A percentile compares a stretch with the other conserved stretches of the same genome.
Evolutionary conservation across 2,113 vertebrate genomes (phyloP).

Genomic region (Solea senegalensis): DNA sequence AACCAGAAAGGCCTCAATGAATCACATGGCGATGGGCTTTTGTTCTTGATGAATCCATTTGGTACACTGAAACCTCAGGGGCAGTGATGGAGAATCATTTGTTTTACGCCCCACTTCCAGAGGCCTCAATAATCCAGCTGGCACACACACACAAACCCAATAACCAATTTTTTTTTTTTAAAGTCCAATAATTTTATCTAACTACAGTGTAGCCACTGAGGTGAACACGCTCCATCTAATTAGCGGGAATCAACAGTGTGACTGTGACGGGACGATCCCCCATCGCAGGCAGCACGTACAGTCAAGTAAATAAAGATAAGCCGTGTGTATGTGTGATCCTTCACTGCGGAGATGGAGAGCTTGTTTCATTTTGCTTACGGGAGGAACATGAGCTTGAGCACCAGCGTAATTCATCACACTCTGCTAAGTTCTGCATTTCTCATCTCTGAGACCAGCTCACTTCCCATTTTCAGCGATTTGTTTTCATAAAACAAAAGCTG

Average conservation of each 20-base stretch:
- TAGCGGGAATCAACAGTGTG: slow-evolving; percentile 17
- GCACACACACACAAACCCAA: slow-evolving; percentile 37
- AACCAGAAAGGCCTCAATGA: slow-evolving; percentile 69
- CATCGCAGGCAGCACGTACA: slow-evolving; percentile 15
- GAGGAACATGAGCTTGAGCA: slow-evolving; percentile 42
- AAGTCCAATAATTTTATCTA: slow-evolving; percentile 20
- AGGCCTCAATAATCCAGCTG: slow-evolving; percentile 61
- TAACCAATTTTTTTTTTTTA: slow-evolving; percentile 18
- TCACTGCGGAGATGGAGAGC: slow-evolving; percentile 32
- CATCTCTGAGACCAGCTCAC: slow-evolving; percentile 43
- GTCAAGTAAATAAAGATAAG: slow-evolving; percentile 57
- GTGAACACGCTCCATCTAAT: slow-evolving; percentile 20
- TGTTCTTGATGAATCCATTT: slow-evolving; percentile 63
- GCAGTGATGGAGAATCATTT: slow-evolving; percentile 59
- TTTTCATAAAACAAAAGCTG: slow-evolving; percentile 54
- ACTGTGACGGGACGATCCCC: slow-evolving; percentile 11
- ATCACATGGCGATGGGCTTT: slow-evolving; percentile 69
- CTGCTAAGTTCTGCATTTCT: slow-evolving; percentile 44
- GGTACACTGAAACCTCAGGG: slow-evolving; percentile 58
- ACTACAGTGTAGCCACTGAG: slow-evolving; percentile 4
- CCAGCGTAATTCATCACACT: slow-evolving; percentile 49
- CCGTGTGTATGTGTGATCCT: slow-evolving; percentile 23
- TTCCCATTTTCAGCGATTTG: slow-evolving; percentile 58
- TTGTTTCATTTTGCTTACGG: slow-evolving; percentile 51
- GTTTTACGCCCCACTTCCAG: slow-evolving; percentile 72